Conservation (phyloP, 2,113 vertebrate species). For the Steatornis caripensis region DNA sequence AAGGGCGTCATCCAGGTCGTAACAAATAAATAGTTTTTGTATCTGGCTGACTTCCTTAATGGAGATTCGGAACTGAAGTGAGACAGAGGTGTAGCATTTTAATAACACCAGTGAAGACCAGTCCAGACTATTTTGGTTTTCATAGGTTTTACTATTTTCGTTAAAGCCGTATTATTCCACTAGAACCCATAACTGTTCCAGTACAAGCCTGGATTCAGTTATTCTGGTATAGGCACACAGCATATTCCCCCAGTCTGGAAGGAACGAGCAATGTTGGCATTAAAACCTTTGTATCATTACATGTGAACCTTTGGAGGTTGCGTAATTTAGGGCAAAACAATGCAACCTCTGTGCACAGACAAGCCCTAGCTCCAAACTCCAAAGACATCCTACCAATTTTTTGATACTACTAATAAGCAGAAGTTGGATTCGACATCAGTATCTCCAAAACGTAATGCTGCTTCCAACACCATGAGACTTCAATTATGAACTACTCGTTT, state of each 20-base stretch:
- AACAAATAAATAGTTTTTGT: not conserved
- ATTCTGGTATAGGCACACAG: not conserved
- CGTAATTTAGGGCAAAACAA: conserved; percentile 5
- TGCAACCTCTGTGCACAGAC: not conserved
- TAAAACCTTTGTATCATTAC: not conserved
- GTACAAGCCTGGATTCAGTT: not conserved
- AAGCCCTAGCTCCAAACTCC: not conserved
- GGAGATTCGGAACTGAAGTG: not conserved
- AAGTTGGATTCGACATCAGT: not conserved
- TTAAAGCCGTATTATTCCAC: not conserved
- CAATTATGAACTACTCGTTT: conserved; percentile 1
- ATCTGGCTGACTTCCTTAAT: not conserved
- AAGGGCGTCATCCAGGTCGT: not conserved
- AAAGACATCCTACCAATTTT: not conserved
- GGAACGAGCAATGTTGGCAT: not conserved
- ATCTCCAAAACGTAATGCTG: not conserved
- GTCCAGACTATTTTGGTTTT: not conserved
- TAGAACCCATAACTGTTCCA: not conserved
- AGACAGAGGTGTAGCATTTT: not conserved
- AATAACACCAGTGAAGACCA: not conserved
- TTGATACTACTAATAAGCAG: not conserved
- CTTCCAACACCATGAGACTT: not conserved
- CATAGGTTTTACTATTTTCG: not conserved
- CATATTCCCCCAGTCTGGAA: not conserved
- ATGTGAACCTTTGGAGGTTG: not conserved